Evolutionary conservation across 2,888 invertebrate species (phyloP).

Genomic region (Andrena flavipes): DNA sequence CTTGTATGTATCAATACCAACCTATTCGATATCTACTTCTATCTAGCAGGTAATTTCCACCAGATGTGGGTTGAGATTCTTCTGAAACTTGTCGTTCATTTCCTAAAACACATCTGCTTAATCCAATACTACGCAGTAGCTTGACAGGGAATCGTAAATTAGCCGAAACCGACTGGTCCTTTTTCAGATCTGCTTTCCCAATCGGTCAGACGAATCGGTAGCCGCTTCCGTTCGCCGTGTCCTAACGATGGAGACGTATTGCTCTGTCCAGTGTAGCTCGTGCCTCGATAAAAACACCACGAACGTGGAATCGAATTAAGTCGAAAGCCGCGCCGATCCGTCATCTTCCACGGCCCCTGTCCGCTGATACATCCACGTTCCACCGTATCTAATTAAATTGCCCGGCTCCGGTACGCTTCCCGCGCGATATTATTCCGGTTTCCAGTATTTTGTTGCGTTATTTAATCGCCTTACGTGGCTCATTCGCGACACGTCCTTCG

Average conservation of each 20-base stretch:
- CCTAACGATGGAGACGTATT: conserved; percentile 51
- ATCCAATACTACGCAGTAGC: not conserved
- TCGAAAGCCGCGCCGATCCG: conserved; percentile 19
- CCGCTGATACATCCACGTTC: conserved; percentile 28
- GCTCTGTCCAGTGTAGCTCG: not conserved
- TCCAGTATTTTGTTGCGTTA: conserved; percentile 33
- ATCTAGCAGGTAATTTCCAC: no score
- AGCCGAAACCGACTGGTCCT: not conserved
- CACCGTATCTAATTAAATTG: conserved; percentile 47
- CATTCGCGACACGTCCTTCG: conserved; percentile 9
- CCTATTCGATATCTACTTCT: no score
- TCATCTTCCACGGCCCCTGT: conserved; percentile 46
- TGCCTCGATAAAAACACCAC: conserved; percentile 35
- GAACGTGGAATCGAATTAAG: conserved; percentile 43
- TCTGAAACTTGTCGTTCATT: not conserved
- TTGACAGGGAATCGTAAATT: conserved; percentile 8
- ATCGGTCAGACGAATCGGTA: conserved; percentile 48
- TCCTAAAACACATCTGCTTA: not conserved
- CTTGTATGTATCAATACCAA: no score
- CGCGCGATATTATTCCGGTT: conserved; percentile 32
- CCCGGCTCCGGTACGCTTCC: not conserved
- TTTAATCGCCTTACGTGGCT: conserved; percentile 18
- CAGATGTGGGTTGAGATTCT: not conserved
- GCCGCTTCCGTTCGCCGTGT: conserved; percentile 21
- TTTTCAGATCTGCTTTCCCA: not conserved